Evolutionary conservation across 2,113 vertebrate species (phyloP).

Genomic region (Pteropus alecto): DNA sequence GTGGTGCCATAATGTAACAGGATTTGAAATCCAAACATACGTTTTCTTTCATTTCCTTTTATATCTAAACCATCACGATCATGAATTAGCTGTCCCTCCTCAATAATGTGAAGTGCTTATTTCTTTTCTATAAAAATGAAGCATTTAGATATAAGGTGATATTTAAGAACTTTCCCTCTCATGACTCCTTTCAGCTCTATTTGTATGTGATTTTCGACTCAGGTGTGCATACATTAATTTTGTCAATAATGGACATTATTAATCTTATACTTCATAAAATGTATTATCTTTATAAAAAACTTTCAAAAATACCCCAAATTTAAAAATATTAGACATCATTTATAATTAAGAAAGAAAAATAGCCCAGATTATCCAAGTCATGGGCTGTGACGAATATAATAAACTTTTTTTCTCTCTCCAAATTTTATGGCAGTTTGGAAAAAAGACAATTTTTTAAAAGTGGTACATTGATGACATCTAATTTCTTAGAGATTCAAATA

Average conservation of each 20-base stretch:
- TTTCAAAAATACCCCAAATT: neutral
- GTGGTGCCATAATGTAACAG: neutral
- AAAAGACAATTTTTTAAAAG: neutral
- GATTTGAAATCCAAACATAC: neutral
- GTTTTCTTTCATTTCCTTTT: conserved; percentile 24
- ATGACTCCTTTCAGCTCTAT: neutral
- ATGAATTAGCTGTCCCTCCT: neutral
- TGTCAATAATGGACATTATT: neutral
- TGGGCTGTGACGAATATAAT: neutral
- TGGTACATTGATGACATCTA: neutral
- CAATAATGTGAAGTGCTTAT: neutral
- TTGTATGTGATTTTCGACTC: conserved; percentile 4
- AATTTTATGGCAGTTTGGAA: neutral
- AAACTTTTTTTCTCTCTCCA: neutral
- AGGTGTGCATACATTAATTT: neutral
- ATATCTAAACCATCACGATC: neutral
- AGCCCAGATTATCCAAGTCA: neutral
- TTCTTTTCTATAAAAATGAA: conserved; percentile 9
- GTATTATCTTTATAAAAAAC: neutral
- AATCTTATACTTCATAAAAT: neutral
- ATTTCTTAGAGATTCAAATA: conserved; percentile 16
- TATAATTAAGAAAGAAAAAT: conserved; percentile 1
- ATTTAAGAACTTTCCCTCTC: neutral
- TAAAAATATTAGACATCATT: conserved; percentile 1
- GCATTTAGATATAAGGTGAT: neutral